Percentiles rank a stretch among this genome's conserved stretches.
phyloP scores from a whole-genome alignment of 1,140 invertebrate species.

The Lutraria rhynchaena region DNA sequence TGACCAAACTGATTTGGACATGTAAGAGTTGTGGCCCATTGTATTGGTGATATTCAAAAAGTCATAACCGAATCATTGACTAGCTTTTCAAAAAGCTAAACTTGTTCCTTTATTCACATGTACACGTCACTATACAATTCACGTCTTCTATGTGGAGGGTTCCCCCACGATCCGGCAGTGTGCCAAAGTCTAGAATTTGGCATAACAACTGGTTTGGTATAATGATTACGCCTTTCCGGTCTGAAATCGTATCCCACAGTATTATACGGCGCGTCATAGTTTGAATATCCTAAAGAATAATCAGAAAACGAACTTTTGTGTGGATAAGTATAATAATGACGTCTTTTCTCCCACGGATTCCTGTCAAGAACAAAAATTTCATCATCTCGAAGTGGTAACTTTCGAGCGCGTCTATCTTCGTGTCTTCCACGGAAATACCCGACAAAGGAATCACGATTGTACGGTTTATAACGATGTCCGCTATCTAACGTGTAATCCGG shows the following conservation, averaged over 20 bases:
- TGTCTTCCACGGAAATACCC: conserved; percentile 16
- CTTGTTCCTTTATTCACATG: too few species aligned
- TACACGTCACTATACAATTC: too few species aligned
- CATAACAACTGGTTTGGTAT: neutral
- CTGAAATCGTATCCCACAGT: neutral
- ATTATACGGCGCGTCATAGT: neutral
- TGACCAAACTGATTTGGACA: too few species aligned
- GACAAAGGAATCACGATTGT: conserved; percentile 21
- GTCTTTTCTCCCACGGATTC: conserved; percentile 25
- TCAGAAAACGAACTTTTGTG: neutral
- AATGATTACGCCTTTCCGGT: neutral
- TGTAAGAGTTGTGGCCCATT: too few species aligned
- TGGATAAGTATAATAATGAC: conserved; percentile 20
- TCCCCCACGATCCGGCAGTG: neutral
- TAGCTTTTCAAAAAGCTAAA: too few species aligned
- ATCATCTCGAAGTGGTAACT: neutral
- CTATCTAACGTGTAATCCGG: conserved; percentile 20
- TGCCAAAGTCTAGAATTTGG: conserved; percentile 15
- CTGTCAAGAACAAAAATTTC: neutral
- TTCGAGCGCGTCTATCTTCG: neutral
- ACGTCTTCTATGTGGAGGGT: too few species aligned
- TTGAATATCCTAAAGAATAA: neutral
- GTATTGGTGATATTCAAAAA: too few species aligned
- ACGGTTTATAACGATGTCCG: conserved; percentile 29
- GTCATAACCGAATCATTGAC: too few species aligned